These are phyloP conservation scores for Thalassaphorura encarpata DNA, from an alignment of 1,140 invertebrate genomes.

Conservation along the genomic window DNA sequence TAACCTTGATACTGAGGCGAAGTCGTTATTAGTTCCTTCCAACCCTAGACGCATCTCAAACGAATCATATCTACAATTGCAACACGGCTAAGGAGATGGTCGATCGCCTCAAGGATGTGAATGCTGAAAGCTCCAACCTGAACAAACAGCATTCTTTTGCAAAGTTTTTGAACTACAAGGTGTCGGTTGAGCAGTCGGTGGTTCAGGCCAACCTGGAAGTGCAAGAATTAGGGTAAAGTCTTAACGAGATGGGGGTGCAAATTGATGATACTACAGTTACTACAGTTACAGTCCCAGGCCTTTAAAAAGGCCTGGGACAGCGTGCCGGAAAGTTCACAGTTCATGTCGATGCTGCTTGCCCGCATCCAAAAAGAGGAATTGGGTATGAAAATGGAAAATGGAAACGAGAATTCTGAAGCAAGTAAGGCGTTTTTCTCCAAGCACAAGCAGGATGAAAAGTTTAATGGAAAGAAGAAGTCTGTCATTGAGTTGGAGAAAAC, in stretches of 20 bases:
- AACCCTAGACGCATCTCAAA: constrained; percentile 26
- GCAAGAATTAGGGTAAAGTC: neutral
- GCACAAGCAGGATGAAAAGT: neutral
- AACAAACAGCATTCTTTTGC: constrained; percentile 8
- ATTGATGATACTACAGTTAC: neutral
- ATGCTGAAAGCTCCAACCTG: constrained; percentile 9
- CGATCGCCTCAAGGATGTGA: constrained; percentile 33
- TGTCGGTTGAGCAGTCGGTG: neutral
- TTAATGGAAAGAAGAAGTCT: neutral
- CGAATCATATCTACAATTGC: constrained; percentile 34
- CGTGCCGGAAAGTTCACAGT: neutral
- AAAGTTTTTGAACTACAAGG: constrained; percentile 6
- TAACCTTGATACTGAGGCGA: constrained; percentile 27
- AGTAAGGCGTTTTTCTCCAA: neutral
- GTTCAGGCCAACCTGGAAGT: constrained; percentile 1
- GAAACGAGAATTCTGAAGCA: neutral
- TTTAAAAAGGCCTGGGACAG: constrained; percentile 14
- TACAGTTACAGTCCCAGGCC: neutral
- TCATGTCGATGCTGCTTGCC: constrained; percentile 1
- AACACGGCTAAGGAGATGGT: constrained; percentile 35
- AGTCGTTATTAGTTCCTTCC: constrained; percentile 31
- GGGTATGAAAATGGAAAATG: neutral
- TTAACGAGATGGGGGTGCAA: constrained; percentile 3
- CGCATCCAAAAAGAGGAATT: constrained; percentile 6
- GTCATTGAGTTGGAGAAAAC: neutral